A percentile compares a stretch with the other conserved stretches of the same genome.
Evolutionary conservation across 92 coral and sea anemone species (phyloP).

Genomic region (Zoanthus gigantus): DNA sequence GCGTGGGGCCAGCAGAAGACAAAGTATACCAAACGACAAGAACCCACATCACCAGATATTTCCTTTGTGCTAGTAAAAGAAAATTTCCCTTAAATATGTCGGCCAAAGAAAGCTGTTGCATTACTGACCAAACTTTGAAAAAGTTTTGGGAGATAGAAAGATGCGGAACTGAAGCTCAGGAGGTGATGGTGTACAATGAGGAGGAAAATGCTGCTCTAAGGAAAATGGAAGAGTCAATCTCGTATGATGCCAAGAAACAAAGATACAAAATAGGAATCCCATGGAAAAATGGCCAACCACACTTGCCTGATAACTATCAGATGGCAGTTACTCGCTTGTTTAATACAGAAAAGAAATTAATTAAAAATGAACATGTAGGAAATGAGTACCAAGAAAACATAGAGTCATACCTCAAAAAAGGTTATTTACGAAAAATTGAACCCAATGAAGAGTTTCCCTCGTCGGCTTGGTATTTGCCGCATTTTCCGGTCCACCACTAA

Average conservation of each 20-base stretch:
- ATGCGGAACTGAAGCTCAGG: constrained; percentile 41
- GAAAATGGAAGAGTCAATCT: too few species aligned
- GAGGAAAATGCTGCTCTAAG: not conserved
- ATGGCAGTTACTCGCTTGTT: too few species aligned
- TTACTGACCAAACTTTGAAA: constrained; percentile 50
- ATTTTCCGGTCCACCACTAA: too few species aligned
- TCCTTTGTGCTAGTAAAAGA: constrained; percentile 16
- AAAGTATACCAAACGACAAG: too few species aligned
- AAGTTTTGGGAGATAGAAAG: constrained; percentile 71
- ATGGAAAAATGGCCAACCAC: constrained; percentile 59
- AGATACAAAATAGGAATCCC: constrained; percentile 8
- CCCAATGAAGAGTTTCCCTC: constrained; percentile 17
- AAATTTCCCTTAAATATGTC: not conserved
- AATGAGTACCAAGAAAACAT: constrained; percentile 36
- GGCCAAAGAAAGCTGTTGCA: constrained; percentile 36
- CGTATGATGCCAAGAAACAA: too few species aligned
- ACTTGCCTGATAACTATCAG: constrained; percentile 49
- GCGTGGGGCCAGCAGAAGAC: too few species aligned
- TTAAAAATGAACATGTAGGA: constrained; percentile 16
- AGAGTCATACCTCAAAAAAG: not conserved
- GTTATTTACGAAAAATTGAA: constrained; percentile 41
- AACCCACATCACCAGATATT: constrained; percentile 5
- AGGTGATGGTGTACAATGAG: too few species aligned
- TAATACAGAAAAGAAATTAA: too few species aligned
- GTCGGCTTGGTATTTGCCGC: not conserved